A percentile compares a stretch with the other conserved stretches of the same genome.
Conservation (phyloP, 2,797 vertebrate species). For the Spheniscus humboldti region DNA sequence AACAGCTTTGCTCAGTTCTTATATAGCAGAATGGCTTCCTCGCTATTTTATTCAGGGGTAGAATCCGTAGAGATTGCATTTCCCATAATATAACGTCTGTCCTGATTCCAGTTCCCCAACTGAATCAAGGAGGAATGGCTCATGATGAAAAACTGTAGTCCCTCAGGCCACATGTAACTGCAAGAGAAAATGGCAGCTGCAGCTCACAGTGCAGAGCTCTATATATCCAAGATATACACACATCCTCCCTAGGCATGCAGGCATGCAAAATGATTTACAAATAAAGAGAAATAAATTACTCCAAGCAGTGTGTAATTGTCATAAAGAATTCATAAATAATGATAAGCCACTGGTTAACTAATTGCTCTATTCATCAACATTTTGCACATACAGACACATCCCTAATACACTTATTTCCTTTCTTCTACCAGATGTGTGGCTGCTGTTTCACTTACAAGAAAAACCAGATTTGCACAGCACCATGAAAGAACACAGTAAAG, state of each 20-base stretch:
- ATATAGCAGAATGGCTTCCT: background rate
- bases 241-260: background rate
- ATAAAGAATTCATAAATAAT: background rate
- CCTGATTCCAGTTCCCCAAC: background rate
- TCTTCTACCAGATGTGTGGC: background rate
- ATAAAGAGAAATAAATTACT: background rate
- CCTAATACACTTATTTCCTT: background rate
- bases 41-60: background rate
- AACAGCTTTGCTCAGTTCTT: background rate
- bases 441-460: background rate
- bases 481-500: background rate
- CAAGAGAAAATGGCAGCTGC: background rate
- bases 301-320: background rate
- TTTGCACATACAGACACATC: background rate
- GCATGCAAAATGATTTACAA: background rate
- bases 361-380: background rate
- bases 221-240: too few species aligned
- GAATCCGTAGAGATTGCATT: background rate
- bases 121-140: background rate
- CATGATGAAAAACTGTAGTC: background rate
- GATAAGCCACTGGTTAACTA: background rate
- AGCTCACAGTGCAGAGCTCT: background rate
- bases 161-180: background rate
- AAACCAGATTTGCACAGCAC: background rate
- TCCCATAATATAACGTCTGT: background rate